phyloP scores from a whole-genome alignment of 2,113 vertebrate species.

The Aspiorhynchus laticeps region DNA sequence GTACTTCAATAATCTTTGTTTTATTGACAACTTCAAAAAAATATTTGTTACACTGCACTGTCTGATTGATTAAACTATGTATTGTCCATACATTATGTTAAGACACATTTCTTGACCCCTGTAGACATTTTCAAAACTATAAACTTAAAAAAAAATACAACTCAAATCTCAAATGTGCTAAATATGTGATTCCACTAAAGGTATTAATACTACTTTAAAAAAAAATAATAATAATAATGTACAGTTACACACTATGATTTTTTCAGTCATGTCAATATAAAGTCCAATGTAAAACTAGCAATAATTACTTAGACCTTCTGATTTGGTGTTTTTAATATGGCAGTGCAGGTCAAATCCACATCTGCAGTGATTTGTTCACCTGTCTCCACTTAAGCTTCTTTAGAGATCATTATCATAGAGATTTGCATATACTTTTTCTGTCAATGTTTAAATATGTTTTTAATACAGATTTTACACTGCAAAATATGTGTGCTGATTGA shows the following conservation, averaged over 20 bases:
- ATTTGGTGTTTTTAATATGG: neutral
- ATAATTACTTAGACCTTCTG: neutral
- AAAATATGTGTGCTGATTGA: neutral
- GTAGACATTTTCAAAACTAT: neutral
- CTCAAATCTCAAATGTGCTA: neutral
- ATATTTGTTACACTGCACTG: neutral
- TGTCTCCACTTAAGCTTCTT: neutral
- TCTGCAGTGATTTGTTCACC: neutral
- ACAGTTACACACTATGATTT: neutral
- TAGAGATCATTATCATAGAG: neutral
- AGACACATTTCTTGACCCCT: neutral
- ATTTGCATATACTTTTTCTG: neutral
- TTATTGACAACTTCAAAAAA: too few species aligned
- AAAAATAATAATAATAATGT: neutral
- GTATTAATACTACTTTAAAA: neutral
- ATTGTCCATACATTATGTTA: neutral
- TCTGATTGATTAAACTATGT: neutral
- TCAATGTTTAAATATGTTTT: neutral
- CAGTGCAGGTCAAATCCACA: neutral
- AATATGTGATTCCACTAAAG: neutral
- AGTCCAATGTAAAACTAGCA: neutral
- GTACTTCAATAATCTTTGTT: too few species aligned
- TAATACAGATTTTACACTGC: neutral
- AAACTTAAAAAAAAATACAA: neutral
- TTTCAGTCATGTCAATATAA: neutral